Evolutionary conservation across 2,797 vertebrate genomes (phyloP).

Genomic region (Gadopsis marmoratus): DNA sequence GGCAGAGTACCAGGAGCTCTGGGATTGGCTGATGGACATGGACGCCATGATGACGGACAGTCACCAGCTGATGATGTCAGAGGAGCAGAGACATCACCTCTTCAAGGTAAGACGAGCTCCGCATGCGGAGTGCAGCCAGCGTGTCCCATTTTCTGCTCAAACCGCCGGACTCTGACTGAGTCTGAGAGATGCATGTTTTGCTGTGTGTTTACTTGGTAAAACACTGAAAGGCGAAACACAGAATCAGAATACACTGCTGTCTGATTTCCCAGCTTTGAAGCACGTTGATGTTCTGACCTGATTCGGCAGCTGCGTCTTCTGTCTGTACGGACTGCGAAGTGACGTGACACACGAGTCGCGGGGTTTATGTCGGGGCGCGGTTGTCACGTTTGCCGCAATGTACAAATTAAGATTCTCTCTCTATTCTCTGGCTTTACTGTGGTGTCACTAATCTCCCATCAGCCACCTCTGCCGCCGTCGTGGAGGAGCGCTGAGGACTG

Average conservation of each 20-base stretch:
- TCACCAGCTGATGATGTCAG: constrained; percentile 98
- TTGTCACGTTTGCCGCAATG: neutral
- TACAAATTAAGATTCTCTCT: neutral
- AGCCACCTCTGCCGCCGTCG: constrained; percentile 12
- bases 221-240: neutral
- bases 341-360: neutral
- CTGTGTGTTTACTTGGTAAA: neutral
- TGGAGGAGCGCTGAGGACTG: no score
- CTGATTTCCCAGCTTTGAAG: neutral
- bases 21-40: constrained; percentile 99
- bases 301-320: neutral
- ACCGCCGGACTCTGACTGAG: neutral
- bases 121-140: neutral
- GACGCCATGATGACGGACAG: constrained; percentile 96
- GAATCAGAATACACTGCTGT: no score
- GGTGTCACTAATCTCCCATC: constrained; percentile 25
- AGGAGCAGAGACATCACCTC: constrained; percentile 96
- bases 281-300: neutral
- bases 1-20: constrained; percentile 95
- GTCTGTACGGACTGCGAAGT: neutral
- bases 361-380: neutral
- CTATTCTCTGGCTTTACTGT: neutral
- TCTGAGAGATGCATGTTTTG: neutral
- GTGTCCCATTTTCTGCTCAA: neutral
- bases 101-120: constrained; percentile 89